Conservation (phyloP, 1,140 invertebrate genomes). For the Megathymus violae region DNA sequence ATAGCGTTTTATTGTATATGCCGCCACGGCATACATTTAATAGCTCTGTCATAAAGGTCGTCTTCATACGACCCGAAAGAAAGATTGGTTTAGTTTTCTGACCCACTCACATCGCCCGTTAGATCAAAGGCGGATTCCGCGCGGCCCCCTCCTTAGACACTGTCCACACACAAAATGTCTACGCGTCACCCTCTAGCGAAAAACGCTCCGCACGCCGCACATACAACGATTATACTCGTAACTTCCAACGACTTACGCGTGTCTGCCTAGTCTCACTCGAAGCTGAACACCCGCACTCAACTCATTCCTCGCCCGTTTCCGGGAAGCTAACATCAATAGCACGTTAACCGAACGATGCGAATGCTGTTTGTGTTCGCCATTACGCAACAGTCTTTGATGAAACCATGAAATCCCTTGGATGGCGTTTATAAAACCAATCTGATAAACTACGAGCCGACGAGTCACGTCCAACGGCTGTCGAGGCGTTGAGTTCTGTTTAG, state of each 20-base stretch:
- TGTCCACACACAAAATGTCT: too few species aligned
- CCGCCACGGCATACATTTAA: too few species aligned
- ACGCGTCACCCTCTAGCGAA: too few species aligned
- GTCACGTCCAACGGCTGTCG: constrained; percentile 19
- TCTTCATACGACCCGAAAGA: too few species aligned
- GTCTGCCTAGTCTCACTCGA: constrained; percentile 49
- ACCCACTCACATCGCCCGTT: too few species aligned
- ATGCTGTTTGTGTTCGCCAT: not conserved
- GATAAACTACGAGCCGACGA: constrained; percentile 3
- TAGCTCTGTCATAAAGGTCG: too few species aligned
- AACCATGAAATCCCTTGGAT: constrained; percentile 9
- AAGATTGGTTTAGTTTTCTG: too few species aligned
- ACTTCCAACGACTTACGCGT: constrained; percentile 33
- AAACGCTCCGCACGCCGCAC: too few species aligned
- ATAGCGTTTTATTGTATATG: too few species aligned
- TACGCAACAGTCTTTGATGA: constrained; percentile 19
- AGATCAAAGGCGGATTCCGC: too few species aligned
- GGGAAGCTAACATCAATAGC: not conserved
- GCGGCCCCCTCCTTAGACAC: too few species aligned
- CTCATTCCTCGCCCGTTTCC: constrained; percentile 33
- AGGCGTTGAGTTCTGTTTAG: constrained; percentile 13
- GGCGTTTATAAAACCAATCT: constrained; percentile 12
- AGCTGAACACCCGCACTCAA: constrained; percentile 46
- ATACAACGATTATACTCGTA: too few species aligned
- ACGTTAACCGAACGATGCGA: not conserved